phyloP scores from a whole-genome alignment of 2,113 vertebrate genomes.

The Ailuropoda melanoleuca region DNA sequence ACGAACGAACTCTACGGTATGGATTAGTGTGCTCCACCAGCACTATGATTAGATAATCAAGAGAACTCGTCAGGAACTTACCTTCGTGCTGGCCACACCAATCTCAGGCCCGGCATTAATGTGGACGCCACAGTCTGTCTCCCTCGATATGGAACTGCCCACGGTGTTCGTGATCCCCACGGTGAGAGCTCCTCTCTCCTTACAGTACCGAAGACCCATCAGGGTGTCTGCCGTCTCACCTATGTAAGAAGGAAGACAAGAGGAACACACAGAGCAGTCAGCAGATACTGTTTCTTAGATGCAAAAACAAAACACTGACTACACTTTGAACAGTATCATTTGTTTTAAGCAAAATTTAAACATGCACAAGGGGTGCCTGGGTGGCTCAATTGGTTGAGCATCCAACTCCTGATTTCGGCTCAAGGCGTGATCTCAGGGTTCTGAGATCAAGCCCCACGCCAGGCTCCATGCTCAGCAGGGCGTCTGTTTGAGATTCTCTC shows the following conservation, averaged over 20 bases:
- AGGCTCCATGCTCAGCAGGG: background rate
- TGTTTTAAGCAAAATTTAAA: slow-evolving; percentile 47
- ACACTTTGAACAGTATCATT: background rate
- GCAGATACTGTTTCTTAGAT: background rate
- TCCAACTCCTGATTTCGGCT: background rate
- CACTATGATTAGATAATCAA: background rate
- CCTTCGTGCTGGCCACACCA: slow-evolving; percentile 99
- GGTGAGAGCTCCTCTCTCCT: slow-evolving; percentile 95
- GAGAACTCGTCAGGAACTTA: slow-evolving; percentile 70
- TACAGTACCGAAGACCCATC: slow-evolving; percentile 96
- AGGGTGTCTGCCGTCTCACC: slow-evolving; percentile 98
- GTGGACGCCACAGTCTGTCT: slow-evolving; percentile 97
- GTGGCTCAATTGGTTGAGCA: background rate
- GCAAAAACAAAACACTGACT: background rate
- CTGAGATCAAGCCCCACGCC: background rate
- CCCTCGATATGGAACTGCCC: slow-evolving; percentile 97
- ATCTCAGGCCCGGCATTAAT: slow-evolving; percentile 98
- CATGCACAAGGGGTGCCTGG: background rate
- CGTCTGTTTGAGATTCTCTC: background rate
- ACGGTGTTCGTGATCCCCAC: slow-evolving; percentile 99
- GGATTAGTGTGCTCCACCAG: background rate
- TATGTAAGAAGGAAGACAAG: slow-evolving; percentile 68
- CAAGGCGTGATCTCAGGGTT: background rate
- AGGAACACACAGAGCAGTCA: background rate
- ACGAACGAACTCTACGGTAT: background rate